A percentile compares a stretch with the other conserved stretches of the same genome.
Evolutionary conservation across 1,140 invertebrate species (phyloP).

Genomic region (Lepidurus apus): DNA sequence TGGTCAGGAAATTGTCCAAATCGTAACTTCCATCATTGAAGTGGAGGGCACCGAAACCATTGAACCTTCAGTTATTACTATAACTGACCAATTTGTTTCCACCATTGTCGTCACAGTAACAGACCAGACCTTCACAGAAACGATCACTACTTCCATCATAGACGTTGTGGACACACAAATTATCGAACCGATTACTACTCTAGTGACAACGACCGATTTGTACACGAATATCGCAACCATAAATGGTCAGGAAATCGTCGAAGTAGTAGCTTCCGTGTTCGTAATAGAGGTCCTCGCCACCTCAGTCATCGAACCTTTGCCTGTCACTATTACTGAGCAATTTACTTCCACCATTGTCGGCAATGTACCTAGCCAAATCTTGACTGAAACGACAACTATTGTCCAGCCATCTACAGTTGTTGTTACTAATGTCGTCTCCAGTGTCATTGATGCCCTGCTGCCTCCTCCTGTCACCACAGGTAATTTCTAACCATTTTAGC

Average conservation of each 20-base stretch:
- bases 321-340: too few relatives aligned
- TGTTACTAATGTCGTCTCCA: background rate
- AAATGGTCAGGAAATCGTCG: background rate
- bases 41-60: background rate
- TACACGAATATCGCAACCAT: background rate
- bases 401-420: background rate
- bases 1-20: background rate
- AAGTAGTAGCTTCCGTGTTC: background rate
- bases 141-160: too few relatives aligned
- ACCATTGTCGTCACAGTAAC: too few relatives aligned
- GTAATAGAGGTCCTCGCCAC: too few relatives aligned
- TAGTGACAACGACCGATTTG: background rate
- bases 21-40: background rate
- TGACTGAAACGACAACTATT: too few relatives aligned
- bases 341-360: too few relatives aligned
- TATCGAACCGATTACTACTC: background rate
- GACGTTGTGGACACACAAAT: background rate
- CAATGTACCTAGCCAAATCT: too few relatives aligned
- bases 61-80: background rate
- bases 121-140: too few relatives aligned
- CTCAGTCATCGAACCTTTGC: background rate
- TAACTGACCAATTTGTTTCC: too few relatives aligned
- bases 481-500: background rate
- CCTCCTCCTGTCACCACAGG: background rate
- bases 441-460: background rate